A percentile compares a stretch with the other conserved stretches of the same genome.
phyloP scores from a whole-genome alignment of 2,113 vertebrate species.

The rabbit (Oryctolagus cuniculus) region DNA sequence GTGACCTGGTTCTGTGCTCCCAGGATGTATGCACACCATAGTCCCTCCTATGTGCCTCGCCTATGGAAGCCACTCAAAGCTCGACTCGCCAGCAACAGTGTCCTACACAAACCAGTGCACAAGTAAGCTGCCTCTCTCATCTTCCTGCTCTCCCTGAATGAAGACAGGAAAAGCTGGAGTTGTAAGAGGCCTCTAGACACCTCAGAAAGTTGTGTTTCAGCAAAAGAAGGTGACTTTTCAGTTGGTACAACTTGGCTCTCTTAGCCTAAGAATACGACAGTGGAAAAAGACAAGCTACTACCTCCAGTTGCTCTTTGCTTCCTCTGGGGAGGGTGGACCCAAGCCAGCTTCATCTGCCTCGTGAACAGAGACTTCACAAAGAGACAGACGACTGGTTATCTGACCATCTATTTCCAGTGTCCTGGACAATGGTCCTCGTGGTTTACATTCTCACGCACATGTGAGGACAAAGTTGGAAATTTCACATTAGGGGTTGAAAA shows the following conservation, averaged over 20 bases:
- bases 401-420: not conserved
- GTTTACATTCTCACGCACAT: not conserved
- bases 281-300: not conserved
- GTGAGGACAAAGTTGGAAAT: not conserved
- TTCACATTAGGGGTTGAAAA: too few species aligned
- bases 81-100: not conserved
- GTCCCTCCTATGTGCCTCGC: not conserved
- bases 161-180: not conserved
- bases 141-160: not conserved
- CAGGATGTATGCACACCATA: rapidly evolving
- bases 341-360: not conserved
- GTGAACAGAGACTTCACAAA: not conserved
- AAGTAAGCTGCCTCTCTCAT: not conserved
- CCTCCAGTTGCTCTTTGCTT: not conserved
- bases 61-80: not conserved
- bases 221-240: not conserved
- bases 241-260: not conserved
- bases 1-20: not conserved
- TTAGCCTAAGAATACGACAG: not conserved
- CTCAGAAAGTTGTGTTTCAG: not conserved
- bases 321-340: not conserved
- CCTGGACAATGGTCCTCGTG: not conserved
- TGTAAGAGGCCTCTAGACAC: not conserved
- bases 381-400: not conserved
- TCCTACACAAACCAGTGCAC: not conserved